A percentile compares a stretch with the other conserved stretches of the same genome.
These are phyloP conservation scores for Papilio machaon DNA, from an alignment of 1,140 invertebrate species.

Conservation along the genomic window DNA sequence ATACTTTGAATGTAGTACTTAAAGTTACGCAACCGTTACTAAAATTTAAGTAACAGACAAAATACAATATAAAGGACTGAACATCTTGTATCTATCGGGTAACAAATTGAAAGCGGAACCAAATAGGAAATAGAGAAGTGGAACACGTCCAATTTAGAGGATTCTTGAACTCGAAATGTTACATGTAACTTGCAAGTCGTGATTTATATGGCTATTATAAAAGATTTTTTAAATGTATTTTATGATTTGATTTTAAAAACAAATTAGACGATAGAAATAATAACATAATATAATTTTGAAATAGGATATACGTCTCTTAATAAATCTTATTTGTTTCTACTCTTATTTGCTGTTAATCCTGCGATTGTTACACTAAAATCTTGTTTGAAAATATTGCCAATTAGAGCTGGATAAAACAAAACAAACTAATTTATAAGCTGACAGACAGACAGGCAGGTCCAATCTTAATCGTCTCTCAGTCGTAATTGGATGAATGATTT, in stretches of 20 bases:
- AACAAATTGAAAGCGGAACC: slow-evolving; percentile 19
- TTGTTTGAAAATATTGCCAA: background rate
- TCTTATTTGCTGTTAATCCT: background rate
- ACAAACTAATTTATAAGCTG: background rate
- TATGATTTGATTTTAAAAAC: background rate
- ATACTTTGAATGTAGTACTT: too few relatives aligned
- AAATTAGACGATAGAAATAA: background rate
- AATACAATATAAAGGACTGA: background rate
- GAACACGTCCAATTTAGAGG: slow-evolving; percentile 10
- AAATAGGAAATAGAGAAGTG: slow-evolving; percentile 1
- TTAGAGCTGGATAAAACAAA: background rate
- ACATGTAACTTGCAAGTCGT: background rate
- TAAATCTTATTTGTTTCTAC: background rate
- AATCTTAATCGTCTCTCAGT: background rate
- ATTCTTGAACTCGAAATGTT: background rate
- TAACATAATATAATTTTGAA: background rate
- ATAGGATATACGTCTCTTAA: too few relatives aligned
- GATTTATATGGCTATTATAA: background rate
- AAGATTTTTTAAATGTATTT: background rate
- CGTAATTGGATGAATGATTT: background rate
- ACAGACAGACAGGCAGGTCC: background rate
- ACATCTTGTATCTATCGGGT: background rate
- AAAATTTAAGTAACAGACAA: background rate
- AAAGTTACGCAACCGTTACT: too few relatives aligned
- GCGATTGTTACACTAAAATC: background rate